Base-by-base conservation (phyloP, 2,797 vertebrate genomes). In the Clarias fuscus region DNA sequence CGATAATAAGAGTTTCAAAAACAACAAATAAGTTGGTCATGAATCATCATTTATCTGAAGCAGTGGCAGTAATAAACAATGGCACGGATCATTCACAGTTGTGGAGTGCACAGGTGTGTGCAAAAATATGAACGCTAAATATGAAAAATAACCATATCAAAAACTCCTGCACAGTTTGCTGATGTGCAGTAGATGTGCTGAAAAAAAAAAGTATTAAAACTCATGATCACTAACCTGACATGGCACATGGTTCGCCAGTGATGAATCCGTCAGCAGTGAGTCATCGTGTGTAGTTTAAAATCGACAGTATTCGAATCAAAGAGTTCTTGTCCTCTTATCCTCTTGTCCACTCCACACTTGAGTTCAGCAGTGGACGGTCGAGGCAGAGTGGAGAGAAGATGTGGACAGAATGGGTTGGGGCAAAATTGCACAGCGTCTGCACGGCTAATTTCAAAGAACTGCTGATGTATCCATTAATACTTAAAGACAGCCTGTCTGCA, bases 381-480 rank as follows among this genome's bases (percentile, higher is more conserved):
- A 83, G 24, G 37, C 68, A 62, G 58, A 62, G 53, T 85, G 76
- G 48, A 81, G 64, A 58, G 83, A 75, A 86, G 85, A 79, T 56
- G 48, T 80, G 84, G 84, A 89, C 83, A 43, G 81, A 89, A 84
- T 67, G 71, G 86, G 88, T 87, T 82, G 58, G 80, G 43, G 64
- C 79, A 82, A 84, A 86, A 85, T 76, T 87, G 90, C 67, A 71
- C 67, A 83, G 82, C 68, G 78, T 90, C 86, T 82, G 84, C 89
- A 89, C 68, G 85, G 85, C 78, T 89, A 87, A 89, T 91, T 90
- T 91, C 87, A 81, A 87, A 86, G 88, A 90, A 90, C 71, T 91
- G 91, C 91, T 92, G 90, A 93, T 92, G 88, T 88, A 84, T 80
- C 88, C 90, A 91, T 92, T 93, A 93, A 92, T 91, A 91, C 87